Base-by-base conservation (phyloP, 1,140 invertebrate genomes). In the Eueides isabella region DNA sequence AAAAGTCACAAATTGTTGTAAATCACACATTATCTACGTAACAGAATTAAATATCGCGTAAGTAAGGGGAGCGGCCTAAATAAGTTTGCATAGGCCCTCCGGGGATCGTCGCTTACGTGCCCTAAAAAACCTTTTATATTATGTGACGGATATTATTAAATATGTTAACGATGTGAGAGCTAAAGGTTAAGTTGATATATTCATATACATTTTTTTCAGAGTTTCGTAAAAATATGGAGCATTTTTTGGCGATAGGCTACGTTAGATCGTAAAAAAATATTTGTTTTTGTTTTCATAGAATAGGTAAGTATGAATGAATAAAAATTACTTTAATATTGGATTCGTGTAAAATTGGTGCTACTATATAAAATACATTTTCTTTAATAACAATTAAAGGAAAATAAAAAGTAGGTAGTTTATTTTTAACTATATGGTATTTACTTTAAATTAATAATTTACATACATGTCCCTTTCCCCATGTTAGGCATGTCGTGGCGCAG, bases 101-200 rank as follows among this genome's bases (percentile, higher is more conserved):
- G 23, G 48, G 48, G 48, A 55, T 23, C 48, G 48, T 26, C 48
- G 48, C 48, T 55, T 55, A 55, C 48, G 48, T 55, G 48, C 48
- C 48, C 48, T 55, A 55, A 26, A 38, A 55, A 55, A 55, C 48
- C 48, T 55, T 55, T 48, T 26, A 55, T 26, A 55, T 55, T 55
- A 55, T 26, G 48, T 55, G 48, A 55, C 48, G 23, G 9, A 55
- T 55, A 55, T 55, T 55, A 55, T 55, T 55, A 23, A 55, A 55
- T 55, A 55, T 55, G 23, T 55, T 55, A 55, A 55, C 48, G 48
- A 55, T 55, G 48, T 9, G 48, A 55, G 48, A n/a, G 19, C 48
- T 26, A 55, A 55, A 55, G 48, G 48, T 55, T 55, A 55, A 55
- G 48, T 55, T 23, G 48, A 55, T 26, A 55, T 55, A 26, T 55